These are phyloP conservation scores for Drosophila neonasuta DNA, from an alignment of 2,888 invertebrate species.

Conservation along the genomic window DNA sequence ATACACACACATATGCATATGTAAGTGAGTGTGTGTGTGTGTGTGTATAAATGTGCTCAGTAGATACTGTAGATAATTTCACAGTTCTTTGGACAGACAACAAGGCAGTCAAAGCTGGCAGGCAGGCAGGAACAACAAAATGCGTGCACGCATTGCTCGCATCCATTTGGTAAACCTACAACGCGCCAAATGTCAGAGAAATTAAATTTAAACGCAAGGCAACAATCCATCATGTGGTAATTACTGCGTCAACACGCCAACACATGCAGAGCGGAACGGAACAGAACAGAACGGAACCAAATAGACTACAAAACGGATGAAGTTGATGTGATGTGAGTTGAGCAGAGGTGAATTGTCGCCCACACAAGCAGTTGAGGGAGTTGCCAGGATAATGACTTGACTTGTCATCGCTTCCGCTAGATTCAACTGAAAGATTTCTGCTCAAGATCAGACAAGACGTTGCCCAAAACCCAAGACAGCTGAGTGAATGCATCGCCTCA, in stretches of 20 bases:
- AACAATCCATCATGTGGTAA: conserved; percentile 78
- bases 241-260: conserved; percentile 76
- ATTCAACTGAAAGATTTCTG: conserved; percentile 61
- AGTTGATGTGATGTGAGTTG: conserved; percentile 3
- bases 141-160: conserved; percentile 73
- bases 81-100: conserved; percentile 67
- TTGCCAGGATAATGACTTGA: conserved; percentile 70
- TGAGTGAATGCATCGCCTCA: conserved; percentile 43
- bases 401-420: conserved; percentile 73
- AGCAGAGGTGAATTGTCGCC: conserved; percentile 15
- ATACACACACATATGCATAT: conserved; percentile 24
- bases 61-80: conserved; percentile 66
- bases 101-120: conserved; percentile 21
- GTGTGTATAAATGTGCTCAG: conserved; percentile 16
- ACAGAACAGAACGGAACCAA: conserved; percentile 17
- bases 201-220: conserved; percentile 78
- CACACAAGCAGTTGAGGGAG: conserved; percentile 40
- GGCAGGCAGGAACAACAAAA: conserved; percentile 47
- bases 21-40: conserved; percentile 4
- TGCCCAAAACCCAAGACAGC: conserved; percentile 6
- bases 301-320: conserved; percentile 18
- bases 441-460: conserved; percentile 21
- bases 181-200: conserved; percentile 76
- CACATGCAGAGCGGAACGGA: conserved; percentile 49
- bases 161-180: conserved; percentile 71